Base-by-base conservation (phyloP, 2,888 invertebrate genomes). In the Gerosis bhagava region DNA sequence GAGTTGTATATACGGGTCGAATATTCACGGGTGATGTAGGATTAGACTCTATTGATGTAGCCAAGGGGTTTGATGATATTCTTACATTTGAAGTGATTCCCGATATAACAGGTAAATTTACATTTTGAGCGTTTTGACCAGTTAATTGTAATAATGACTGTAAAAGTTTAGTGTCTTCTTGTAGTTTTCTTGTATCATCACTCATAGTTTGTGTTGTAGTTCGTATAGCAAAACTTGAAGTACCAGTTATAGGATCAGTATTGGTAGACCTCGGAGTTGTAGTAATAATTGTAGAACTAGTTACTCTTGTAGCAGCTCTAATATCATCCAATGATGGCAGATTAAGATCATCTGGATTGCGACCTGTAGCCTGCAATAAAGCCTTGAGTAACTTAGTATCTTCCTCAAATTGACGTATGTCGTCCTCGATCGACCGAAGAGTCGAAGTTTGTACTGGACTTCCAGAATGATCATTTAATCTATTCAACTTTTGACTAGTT, bases 321-420 rank as follows among this genome's bases (percentile, higher is more conserved):
- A 76, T 60, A 51, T 59, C 66, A 51, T 76, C 69, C 59, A 84
- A 58, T 42, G 67, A 69, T 12, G 86, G 84, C 61, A 87, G 70
- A 51, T 83, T 83, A 22, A 84, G 65, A 26, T 67, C 72, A 13
- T 70, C 70, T 49, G 86, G 81, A 57, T 86, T 77, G 64, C 83
- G 81, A 2, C 86, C 84, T 4, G 82, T 88, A 17, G 81, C 84
- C 63, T 80, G 73, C 56, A 88, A 70, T 13, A 87, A 67, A 2
- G 84, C 88, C 67, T 89, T 75, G 49, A 87, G 60, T 42, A 89
- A 65, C 60, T 82, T 81, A 5, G 87, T 80, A 48, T 90, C 89
- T 65, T 88, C 82, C 62, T 89, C 82, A 57, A 83, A 83, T 50
- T 87, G 84, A 42, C 72, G 75, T 8, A 89, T 73, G 46, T 89